phyloP scores from a whole-genome alignment of 92 coral and sea anemone species.

The Zoanthus sansibaricus region DNA sequence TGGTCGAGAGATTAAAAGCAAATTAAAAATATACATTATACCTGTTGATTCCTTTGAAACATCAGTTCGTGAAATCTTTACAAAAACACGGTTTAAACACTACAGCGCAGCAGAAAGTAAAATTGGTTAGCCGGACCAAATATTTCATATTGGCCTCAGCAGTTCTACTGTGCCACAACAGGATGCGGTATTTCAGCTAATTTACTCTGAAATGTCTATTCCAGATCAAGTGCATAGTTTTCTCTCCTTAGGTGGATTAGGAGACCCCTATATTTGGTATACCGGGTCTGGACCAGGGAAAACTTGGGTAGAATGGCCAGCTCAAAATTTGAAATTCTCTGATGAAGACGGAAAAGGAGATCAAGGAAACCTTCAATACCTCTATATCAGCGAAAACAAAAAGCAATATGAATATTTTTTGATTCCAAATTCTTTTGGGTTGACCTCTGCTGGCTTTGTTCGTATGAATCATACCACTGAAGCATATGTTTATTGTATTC shows the following conservation, averaged over 20 bases:
- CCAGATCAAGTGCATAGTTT: neutral
- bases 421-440: neutral
- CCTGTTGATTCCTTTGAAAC: neutral
- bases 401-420: slow-evolving; percentile 5
- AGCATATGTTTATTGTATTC: neutral
- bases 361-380: neutral
- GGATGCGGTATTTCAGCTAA: neutral
- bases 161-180: neutral
- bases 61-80: too few species aligned
- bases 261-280: neutral
- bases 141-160: neutral
- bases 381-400: neutral
- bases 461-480: neutral
- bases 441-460: neutral
- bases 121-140: neutral
- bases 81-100: too few species aligned
- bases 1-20: neutral
- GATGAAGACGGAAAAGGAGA: neutral
- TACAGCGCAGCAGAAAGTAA: neutral
- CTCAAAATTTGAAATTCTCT: neutral
- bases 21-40: too few species aligned
- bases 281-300: neutral
- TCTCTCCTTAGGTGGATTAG: neutral
- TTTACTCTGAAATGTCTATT: neutral
- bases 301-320: neutral